Conservation (phyloP, 1,140 invertebrate genomes). For the Drosophila novamexicana region DNA sequence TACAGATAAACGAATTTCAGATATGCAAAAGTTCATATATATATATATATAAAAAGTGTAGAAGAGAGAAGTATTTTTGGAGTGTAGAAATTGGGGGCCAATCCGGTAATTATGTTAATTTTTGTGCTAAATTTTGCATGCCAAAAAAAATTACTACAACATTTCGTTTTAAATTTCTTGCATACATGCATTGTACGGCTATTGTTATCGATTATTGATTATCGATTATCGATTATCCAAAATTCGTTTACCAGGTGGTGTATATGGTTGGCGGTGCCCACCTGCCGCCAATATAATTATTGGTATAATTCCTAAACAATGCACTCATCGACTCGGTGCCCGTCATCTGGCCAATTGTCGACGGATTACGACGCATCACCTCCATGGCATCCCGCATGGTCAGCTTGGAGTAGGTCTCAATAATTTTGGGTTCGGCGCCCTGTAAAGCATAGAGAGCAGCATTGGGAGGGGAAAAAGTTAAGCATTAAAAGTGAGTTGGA, state of each 20-base stretch:
- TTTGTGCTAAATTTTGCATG: constrained; percentile 57
- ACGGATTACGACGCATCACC: constrained; percentile 93
- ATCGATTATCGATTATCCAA: constrained; percentile 59
- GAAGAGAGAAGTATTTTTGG: constrained; percentile 16
- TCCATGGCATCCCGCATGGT: constrained; percentile 97
- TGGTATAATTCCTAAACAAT: constrained; percentile 94
- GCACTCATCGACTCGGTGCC: constrained; percentile 95
- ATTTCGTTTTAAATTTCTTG: constrained; percentile 49
- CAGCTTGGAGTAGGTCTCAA: constrained; percentile 96
- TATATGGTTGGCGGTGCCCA: constrained; percentile 85
- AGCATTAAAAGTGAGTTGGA: not conserved
- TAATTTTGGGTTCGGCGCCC: constrained; percentile 96
- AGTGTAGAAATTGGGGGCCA: constrained; percentile 18
- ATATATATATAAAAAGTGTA: not conserved
- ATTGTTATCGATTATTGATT: constrained; percentile 33
- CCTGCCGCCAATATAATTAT: constrained; percentile 92
- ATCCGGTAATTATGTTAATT: constrained; percentile 23
- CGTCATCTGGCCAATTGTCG: constrained; percentile 92
- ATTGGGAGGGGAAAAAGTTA: not conserved
- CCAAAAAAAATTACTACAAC: constrained; percentile 38
- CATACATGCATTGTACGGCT: constrained; percentile 63
- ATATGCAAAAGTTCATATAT: constrained; percentile 35
- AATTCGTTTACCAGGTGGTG: constrained; percentile 85
- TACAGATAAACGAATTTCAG: constrained; percentile 73
- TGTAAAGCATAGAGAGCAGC: constrained; percentile 47